Percentiles rank a stretch among this genome's conserved stretches.
Conservation (phyloP, 2,888 invertebrate species). For the Neocrepidodera transversa region DNA sequence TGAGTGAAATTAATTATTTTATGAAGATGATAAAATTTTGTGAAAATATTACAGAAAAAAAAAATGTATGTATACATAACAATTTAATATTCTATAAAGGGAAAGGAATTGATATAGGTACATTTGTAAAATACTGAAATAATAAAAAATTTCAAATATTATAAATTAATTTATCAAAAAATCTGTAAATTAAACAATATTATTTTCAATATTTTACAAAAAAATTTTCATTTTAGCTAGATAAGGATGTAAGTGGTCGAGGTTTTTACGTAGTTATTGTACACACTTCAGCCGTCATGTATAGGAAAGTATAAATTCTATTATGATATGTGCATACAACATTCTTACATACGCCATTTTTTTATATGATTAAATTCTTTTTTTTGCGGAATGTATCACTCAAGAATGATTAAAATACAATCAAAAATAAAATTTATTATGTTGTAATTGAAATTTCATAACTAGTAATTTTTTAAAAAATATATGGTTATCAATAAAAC, state of each 20-base stretch:
- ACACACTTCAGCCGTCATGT: constrained; percentile 54
- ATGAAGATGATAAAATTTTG: constrained; percentile 36
- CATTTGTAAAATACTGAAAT: constrained; percentile 45
- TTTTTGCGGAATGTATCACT: constrained; percentile 11
- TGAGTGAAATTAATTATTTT: too few relatives aligned
- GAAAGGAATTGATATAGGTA: constrained; percentile 49
- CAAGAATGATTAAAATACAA: constrained; percentile 28
- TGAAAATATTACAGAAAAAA: constrained; percentile 51
- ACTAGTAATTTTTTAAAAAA: too few relatives aligned
- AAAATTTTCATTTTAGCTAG: constrained; percentile 36
- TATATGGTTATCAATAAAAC: too few relatives aligned
- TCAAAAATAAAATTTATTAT: too few relatives aligned
- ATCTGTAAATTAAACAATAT: too few relatives aligned
- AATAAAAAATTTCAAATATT: too few relatives aligned
- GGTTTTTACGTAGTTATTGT: constrained; percentile 53
- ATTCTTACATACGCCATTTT: constrained; percentile 51
- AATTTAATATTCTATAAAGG: constrained; percentile 57
- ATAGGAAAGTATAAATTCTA: constrained; percentile 60
- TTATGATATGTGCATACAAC: constrained; percentile 61
- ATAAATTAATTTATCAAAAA: too few relatives aligned
- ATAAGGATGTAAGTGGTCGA: constrained; percentile 54
- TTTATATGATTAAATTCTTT: constrained; percentile 37
- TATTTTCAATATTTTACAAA: constrained; percentile 45
- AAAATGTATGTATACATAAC: constrained; percentile 57
- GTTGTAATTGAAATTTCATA: too few relatives aligned